A percentile compares a stretch with the other conserved stretches of the same genome.
Conservation (phyloP, 1,140 invertebrate genomes). For the Geopemphigus sp. region DNA sequence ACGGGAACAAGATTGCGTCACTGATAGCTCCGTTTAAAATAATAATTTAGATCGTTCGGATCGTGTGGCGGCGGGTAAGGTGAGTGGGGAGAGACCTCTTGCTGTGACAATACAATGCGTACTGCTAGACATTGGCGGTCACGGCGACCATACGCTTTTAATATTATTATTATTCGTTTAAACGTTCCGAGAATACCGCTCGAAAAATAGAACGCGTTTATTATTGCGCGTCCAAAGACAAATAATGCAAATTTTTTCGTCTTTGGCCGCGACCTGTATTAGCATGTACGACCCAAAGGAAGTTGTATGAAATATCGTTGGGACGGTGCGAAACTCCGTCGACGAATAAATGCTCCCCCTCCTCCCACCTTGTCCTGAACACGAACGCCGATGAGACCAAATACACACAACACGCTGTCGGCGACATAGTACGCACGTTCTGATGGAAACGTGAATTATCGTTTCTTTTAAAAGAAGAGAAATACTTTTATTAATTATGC, state of each 20-base stretch:
- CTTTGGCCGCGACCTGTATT: conserved; percentile 39
- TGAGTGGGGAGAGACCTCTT: conserved; percentile 32
- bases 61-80: not conserved
- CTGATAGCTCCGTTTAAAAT: conserved; percentile 1
- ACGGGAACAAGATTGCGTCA: not conserved
- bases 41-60: conserved; percentile 17
- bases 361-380: no score
- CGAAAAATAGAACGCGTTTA: conserved; percentile 17
- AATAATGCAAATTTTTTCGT: conserved; percentile 45
- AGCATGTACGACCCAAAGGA: not conserved
- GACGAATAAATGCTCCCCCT: no score
- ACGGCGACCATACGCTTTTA: not conserved
- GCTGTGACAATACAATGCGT: conserved; percentile 28
- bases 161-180: conserved; percentile 28
- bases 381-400: not conserved
- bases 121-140: not conserved
- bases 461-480: not conserved
- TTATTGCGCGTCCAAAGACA: conserved; percentile 22
- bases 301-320: conserved; percentile 21
- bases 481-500: conserved; percentile 4
- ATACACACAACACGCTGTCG: conserved; percentile 2
- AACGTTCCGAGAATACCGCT: conserved; percentile 22
- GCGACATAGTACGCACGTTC: not conserved
- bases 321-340: not conserved
- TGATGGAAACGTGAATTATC: not conserved